Conservation (phyloP, 1,140 invertebrate species). For the Camponotus pennsylvanicus region DNA sequence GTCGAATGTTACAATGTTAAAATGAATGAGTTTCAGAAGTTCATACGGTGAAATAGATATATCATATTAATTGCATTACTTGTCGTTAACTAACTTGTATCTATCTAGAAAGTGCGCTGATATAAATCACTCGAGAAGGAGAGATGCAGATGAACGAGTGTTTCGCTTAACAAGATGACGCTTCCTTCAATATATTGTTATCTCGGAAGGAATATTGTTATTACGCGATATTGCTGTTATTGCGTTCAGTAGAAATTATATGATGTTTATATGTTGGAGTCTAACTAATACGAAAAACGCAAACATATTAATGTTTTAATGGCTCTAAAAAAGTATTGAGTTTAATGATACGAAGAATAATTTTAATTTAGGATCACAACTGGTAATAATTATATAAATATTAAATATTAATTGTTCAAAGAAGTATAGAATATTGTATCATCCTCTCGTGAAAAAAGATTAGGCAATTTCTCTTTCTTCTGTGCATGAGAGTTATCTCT, state of each 20-base stretch:
- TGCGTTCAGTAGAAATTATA: constrained; percentile 17
- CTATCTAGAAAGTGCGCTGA: constrained; percentile 26
- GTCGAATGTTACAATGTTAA: constrained; percentile 18
- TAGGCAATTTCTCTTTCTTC: not conserved
- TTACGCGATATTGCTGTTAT: constrained; percentile 30
- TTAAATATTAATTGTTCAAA: not conserved
- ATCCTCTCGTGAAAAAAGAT: not conserved
- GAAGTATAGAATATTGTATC: not conserved
- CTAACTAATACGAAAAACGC: not conserved
- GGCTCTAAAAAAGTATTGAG: not conserved
- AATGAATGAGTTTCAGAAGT: not conserved
- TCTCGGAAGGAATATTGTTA: constrained; percentile 12
- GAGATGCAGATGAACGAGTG: not conserved
- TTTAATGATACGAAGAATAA: not conserved
- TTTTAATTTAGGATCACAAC: not conserved
- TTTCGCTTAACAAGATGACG: constrained; percentile 8
- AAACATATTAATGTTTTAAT: constrained; percentile 38
- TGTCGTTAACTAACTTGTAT: constrained; percentile 41
- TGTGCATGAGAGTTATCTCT: not conserved
- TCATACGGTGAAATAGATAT: not conserved
- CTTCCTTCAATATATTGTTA: constrained; percentile 36
- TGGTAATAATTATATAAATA: not conserved
- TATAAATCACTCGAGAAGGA: constrained; percentile 12
- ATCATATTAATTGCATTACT: constrained; percentile 44
- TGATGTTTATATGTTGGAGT: constrained; percentile 18